Evolutionary conservation across 2,113 vertebrate genomes (phyloP), one percentile per base, ranked within the genome.

Genomic region (Bucco capensis): DNA sequence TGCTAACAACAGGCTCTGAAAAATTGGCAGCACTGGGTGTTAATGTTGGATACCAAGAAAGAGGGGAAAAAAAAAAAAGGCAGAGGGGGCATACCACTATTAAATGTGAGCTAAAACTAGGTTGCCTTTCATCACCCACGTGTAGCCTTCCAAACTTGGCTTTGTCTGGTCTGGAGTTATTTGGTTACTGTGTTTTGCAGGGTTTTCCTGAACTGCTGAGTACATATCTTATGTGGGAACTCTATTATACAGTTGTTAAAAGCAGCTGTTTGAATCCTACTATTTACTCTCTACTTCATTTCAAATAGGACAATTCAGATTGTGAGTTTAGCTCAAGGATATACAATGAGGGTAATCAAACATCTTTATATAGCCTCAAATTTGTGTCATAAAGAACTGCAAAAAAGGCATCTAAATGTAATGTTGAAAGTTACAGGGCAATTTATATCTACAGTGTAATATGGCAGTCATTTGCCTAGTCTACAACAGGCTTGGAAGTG

Each of bases 281-380:
- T 56, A 49, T 60, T 84, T 61, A 86, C 40, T 85, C 72, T 67
- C 54, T 49, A 73, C 58, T 86, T 91, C 76, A 46, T 86, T 88
- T 82, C 37, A 90, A 94, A 89, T 76, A 71, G 57, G 69, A 79
- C 70, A 84, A 81, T 86, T 88, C 82, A 84, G 54, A 88, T 69
- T 86, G 75, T 54, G 51, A 88, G 79, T 80, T 93, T 92, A 91
- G 87, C 46, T 77, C 62, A 87, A 88, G 84, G 73, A 80, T 95
- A 86, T 93, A 91, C 81, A 90, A 81, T 88, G 73, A 92, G 53
- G 40, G 79, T 95, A 96, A 93, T 95, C 89, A 90, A 92, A 89
- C 0, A 1, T 65, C 87, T 95, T 96, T 94, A 86, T 87, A 92
- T 89, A 71, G 67, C 71, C 61, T 81, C 75, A 88, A 69, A 96